Percentiles rank a stretch among this genome's conserved stretches.
Conservation (phyloP, 53 echinoderm and acorn worm genomes). For the Zoroaster sp. region DNA sequence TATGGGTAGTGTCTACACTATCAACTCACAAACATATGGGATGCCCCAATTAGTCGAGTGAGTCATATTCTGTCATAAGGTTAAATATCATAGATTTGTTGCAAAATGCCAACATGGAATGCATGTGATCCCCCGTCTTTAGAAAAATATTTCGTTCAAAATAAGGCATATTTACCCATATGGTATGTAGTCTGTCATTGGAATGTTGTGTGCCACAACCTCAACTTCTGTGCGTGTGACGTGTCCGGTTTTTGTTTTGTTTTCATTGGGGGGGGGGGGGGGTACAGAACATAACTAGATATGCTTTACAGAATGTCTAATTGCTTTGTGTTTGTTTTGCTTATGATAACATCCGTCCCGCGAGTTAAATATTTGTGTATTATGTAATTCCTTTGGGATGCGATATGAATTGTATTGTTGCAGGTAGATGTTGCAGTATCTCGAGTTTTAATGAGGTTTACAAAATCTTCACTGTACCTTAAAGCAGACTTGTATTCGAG, state of each 20-base stretch:
- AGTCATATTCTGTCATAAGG: neutral
- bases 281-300: too few relatives aligned
- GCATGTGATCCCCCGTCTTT: neutral
- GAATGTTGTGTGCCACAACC: neutral
- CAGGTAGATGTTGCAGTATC: too few relatives aligned
- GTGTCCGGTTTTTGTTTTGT: too few relatives aligned
- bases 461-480: too few relatives aligned
- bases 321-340: conserved; percentile 1
- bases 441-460: too few relatives aligned
- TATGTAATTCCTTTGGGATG: too few relatives aligned
- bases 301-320: neutral
- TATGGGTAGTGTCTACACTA: neutral
- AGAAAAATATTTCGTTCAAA: neutral
- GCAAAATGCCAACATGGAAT: neutral
- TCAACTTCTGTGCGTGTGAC: too few relatives aligned
- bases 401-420: too few relatives aligned
- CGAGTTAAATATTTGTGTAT: neutral
- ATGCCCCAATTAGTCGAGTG: neutral
- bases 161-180: neutral
- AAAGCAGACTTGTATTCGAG: too few relatives aligned
- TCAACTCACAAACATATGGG: neutral
- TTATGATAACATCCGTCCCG: neutral
- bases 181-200: neutral
- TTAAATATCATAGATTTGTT: neutral
- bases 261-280: too few relatives aligned